A percentile compares a stretch with the other conserved stretches of the same genome.
Conservation (phyloP, 2,888 invertebrate genomes). For the Oasisia sp. region DNA sequence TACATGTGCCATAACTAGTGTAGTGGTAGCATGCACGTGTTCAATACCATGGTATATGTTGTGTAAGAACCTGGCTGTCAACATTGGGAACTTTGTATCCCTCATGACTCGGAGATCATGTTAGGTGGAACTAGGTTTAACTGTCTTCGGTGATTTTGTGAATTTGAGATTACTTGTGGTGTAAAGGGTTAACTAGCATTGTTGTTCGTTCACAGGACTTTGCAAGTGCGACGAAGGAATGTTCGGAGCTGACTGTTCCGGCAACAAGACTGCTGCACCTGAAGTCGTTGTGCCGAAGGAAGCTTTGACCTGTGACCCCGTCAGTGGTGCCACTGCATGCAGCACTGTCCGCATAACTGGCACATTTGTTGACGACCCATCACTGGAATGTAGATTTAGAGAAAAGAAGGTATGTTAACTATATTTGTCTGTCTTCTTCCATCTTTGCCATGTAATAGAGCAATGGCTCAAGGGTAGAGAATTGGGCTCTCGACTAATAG, state of each 20-base stretch:
- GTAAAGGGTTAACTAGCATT: background rate
- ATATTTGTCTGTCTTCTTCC: background rate
- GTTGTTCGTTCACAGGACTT: background rate
- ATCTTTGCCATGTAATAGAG: no score
- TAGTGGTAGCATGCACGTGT: no score
- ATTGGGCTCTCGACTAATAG: no score
- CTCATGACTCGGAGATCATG: no score
- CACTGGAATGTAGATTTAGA: background rate
- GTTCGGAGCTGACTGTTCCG: background rate
- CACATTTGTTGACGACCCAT: background rate
- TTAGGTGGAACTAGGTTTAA: no score
- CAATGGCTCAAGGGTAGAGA: no score
- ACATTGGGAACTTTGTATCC: no score
- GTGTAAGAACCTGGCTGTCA: no score
- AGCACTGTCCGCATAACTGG: background rate
- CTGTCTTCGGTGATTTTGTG: no score
- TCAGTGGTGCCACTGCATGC: background rate
- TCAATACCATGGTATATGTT: no score
- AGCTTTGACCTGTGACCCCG: background rate
- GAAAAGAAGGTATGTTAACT: background rate
- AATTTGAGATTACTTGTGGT: no score
- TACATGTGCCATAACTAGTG: no score
- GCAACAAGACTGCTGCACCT: background rate
- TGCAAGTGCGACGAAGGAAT: background rate
- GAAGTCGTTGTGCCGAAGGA: background rate